These are phyloP conservation scores for Dasypogon diadema DNA, from an alignment of 2,888 invertebrate species.

Conservation along the genomic window DNA sequence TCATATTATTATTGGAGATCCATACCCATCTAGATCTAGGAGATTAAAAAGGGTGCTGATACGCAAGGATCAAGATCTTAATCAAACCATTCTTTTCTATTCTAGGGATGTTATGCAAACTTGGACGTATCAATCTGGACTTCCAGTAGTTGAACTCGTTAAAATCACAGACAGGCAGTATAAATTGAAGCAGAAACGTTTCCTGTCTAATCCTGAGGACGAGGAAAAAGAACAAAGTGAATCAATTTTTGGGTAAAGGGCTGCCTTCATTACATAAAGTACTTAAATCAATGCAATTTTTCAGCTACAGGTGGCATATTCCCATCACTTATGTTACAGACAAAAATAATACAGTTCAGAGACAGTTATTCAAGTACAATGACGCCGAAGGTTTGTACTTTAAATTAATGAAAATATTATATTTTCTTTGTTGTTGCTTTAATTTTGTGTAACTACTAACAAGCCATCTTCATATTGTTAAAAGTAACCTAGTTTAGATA, in stretches of 20 bases:
- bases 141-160: slow-evolving; percentile 79
- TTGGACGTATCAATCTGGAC: slow-evolving; percentile 92
- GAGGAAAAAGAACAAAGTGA: slow-evolving; percentile 69
- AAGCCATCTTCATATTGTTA: no score
- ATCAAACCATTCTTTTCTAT: no score
- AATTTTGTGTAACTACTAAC: no score
- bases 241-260: slow-evolving; percentile 70
- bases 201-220: slow-evolving; percentile 78
- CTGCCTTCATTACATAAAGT: not conserved
- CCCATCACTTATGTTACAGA: slow-evolving; percentile 82
- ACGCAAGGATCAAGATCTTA: no score
- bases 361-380: slow-evolving; percentile 65
- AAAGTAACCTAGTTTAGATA: no score
- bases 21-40: no score
- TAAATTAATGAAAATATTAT: no score
- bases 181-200: slow-evolving; percentile 79
- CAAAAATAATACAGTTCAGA: slow-evolving; percentile 65
- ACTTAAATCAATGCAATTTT: slow-evolving; percentile 7
- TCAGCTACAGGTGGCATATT: slow-evolving; percentile 86
- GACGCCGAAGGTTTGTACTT: slow-evolving; percentile 64
- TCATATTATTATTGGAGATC: no score
- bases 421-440: no score
- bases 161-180: slow-evolving; percentile 70
- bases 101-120: slow-evolving; percentile 81
- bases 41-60: no score